phyloP scores from a whole-genome alignment of 53 echinoderm and acorn worm species.

The Arbacia lixula region DNA sequence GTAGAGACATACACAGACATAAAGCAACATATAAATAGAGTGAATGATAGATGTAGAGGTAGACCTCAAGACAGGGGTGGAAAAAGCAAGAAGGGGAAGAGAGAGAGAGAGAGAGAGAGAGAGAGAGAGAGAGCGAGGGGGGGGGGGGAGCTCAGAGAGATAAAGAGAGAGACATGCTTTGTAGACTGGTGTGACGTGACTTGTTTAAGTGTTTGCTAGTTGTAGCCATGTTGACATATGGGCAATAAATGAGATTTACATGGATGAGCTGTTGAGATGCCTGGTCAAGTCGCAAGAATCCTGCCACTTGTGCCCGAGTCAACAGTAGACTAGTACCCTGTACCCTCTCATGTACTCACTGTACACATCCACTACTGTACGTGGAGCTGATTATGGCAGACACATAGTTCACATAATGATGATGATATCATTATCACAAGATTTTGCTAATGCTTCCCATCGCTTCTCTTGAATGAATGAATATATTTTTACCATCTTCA shows the following conservation, averaged over 20 bases:
- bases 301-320: constrained; percentile 29
- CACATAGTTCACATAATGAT: too few relatives aligned
- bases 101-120: constrained; percentile 1
- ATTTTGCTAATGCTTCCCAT: too few relatives aligned
- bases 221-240: constrained; percentile 44
- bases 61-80: not conserved
- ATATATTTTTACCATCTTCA: too few relatives aligned
- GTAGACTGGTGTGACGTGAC: constrained; percentile 2
- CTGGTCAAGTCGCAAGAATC: constrained; percentile 18
- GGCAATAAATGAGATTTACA: constrained; percentile 57
- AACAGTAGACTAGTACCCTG: too few relatives aligned
- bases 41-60: not conserved
- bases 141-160: not conserved
- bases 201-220: constrained; percentile 33
- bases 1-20: not conserved
- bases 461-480: too few relatives aligned
- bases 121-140: not conserved
- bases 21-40: not conserved
- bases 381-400: too few relatives aligned
- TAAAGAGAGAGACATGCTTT: not conserved
- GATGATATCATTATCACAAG: too few relatives aligned
- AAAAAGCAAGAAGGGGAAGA: not conserved
- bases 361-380: too few relatives aligned
- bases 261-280: constrained; percentile 34
- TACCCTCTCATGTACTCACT: too few relatives aligned